phyloP scores from a whole-genome alignment of 2,888 invertebrate species.

The Podabrus alpinus region DNA sequence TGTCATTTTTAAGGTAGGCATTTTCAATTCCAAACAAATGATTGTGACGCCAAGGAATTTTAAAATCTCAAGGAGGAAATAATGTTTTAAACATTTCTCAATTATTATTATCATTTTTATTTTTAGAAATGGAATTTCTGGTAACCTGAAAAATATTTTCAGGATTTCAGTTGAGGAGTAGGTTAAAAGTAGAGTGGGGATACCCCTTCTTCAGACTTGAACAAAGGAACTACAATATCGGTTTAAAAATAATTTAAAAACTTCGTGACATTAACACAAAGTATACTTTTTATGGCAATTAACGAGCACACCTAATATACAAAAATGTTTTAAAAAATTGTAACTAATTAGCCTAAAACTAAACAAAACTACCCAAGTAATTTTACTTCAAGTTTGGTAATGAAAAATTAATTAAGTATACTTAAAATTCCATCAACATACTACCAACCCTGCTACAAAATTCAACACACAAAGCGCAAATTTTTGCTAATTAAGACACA shows the following conservation, averaged over 20 bases:
- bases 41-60: neutral
- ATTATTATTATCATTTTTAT: neutral
- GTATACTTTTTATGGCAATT: too few species aligned
- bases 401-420: neutral
- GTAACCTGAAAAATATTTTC: neutral
- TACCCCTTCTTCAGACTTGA: neutral
- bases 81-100: neutral
- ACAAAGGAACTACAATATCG: neutral
- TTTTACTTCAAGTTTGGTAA: neutral
- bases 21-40: neutral
- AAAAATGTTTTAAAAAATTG: too few species aligned
- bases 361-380: neutral
- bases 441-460: slow-evolving; percentile 45
- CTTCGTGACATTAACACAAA: neutral
- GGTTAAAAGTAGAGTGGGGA: neutral
- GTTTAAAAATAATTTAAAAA: neutral
- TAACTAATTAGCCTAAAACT: too few species aligned
- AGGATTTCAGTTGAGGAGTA: neutral
- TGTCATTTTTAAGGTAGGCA: neutral
- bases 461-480: slow-evolving; percentile 32
- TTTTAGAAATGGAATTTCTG: neutral
- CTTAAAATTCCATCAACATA: neutral
- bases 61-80: neutral
- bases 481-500: slow-evolving; percentile 36
- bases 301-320: too few species aligned